Evolutionary conservation across 2,113 vertebrate species (phyloP), one percentile per base, ranked within the genome.

Genomic region (Phalacrocorax pelagicus): DNA sequence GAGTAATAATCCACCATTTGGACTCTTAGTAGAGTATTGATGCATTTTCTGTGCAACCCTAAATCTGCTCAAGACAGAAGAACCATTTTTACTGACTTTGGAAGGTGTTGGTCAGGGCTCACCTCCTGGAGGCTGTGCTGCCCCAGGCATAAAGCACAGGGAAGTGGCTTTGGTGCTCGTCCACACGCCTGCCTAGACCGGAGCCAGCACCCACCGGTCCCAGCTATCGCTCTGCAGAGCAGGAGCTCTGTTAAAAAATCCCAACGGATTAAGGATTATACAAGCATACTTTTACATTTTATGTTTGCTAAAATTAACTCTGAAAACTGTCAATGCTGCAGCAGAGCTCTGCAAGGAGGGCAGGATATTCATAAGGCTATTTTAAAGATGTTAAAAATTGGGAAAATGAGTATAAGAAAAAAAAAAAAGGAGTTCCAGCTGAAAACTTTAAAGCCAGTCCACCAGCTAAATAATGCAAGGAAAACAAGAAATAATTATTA

Each of bases 271-370:
- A 58, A 58, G 15, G 20, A 26, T 75, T 84, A 84, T 21, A 71
- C 10, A 71, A 62, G 29, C 12, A 52, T 36, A 34, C 1, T 42
- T 81, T 32, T 21, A 82, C 58, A 62, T 47, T 78, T 38, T 42
- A 46, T 4, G 40, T 78, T 78, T 92, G 36, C 70, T 88, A 66
- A 80, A 97, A 80, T 93, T 89, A 97, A 79, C 59, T 77, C 54
- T 24, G 26, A 36, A 57, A 84, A 30, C 20, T 27, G 16, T 47
- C 4, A 10, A 5, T n/a, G n/a, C 72, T 13, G 7, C n/a, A 69
- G 44, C 26, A 73, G 46, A 67, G 29, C 23, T 71, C 47, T 74
- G 62, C 18, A n/a, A 83, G 38, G 38, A 38, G 38, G 38, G 38
- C 27, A 81, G 22, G 18, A 9, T 62, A 17, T 66, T 69, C 79